Evolutionary conservation across 2,113 vertebrate genomes (phyloP).

Genomic region (Mesitornis unicolor): DNA sequence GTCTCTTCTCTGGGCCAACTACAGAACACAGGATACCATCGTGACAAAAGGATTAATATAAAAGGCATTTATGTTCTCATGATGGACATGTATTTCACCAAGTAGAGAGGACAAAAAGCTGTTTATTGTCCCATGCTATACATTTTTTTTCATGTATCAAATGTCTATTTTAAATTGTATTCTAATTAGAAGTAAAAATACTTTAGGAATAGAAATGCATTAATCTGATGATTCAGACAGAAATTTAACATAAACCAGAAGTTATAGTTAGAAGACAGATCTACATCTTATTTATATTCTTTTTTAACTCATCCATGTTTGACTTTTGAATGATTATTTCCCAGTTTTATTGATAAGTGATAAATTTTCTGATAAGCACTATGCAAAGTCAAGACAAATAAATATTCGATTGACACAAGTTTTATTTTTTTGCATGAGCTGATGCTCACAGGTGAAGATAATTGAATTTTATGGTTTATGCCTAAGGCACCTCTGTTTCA

Average conservation of each 20-base stretch:
- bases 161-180: not conserved
- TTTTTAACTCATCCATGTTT: not conserved
- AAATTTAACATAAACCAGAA: not conserved
- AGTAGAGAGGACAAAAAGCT: not conserved
- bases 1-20: not conserved
- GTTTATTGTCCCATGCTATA: not conserved
- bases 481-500: not conserved
- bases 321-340: not conserved
- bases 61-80: not conserved
- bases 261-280: not conserved
- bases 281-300: not conserved
- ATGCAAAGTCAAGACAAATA: not conserved
- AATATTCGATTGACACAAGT: not conserved
- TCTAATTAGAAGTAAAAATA: not conserved
- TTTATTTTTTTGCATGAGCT: not conserved
- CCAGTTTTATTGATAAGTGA: not conserved
- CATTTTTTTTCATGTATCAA: not conserved
- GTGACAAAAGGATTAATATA: not conserved
- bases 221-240: not conserved
- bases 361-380: not conserved
- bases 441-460: not conserved
- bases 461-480: not conserved
- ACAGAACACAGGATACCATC: not conserved
- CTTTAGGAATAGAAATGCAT: not conserved
- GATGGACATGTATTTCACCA: not conserved